Evolutionary conservation across 2,113 vertebrate species (phyloP).

Genomic region (Oncorhynchus nerka): DNA sequence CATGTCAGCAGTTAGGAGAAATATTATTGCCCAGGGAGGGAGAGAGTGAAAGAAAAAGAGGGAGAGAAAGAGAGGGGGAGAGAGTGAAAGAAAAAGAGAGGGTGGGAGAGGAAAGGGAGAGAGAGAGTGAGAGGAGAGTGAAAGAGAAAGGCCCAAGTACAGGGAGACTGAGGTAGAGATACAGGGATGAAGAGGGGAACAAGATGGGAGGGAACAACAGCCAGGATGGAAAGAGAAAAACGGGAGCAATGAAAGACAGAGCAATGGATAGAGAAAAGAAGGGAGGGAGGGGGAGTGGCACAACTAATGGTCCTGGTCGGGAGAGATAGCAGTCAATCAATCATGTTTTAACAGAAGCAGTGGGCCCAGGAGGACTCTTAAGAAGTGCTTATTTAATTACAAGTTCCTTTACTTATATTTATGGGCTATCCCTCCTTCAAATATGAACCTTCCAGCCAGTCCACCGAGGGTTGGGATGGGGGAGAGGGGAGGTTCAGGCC

Average conservation of each 20-base stretch:
- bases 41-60: conserved; percentile 27
- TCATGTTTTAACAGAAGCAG: conserved; percentile 99
- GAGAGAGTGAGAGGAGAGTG: conserved; percentile 35
- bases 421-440: conserved; percentile 91
- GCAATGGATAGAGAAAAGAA: conserved; percentile 43
- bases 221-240: too few species aligned
- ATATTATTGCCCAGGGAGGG: conserved; percentile 71
- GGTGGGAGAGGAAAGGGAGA: conserved; percentile 3
- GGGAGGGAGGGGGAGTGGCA: conserved; percentile 45
- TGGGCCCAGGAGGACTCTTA: conserved; percentile 93
- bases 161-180: not conserved
- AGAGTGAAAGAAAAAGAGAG: conserved; percentile 14
- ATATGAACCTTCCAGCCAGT: conserved; percentile 85
- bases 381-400: conserved; percentile 99
- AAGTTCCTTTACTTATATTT: conserved; percentile 98
- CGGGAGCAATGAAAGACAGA: conserved; percentile 25
- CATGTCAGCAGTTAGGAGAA: conserved; percentile 73
- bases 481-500: conserved; percentile 18
- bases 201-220: too few species aligned
- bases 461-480: conserved; percentile 50
- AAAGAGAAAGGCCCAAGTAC: conserved; percentile 18
- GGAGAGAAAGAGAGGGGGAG: conserved; percentile 22
- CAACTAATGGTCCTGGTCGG: conserved; percentile 75
- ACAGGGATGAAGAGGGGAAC: conserved; percentile 18
- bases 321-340: conserved; percentile 89